phyloP scores from a whole-genome alignment of 1,140 invertebrate genomes.

The Plutomurus gul region DNA sequence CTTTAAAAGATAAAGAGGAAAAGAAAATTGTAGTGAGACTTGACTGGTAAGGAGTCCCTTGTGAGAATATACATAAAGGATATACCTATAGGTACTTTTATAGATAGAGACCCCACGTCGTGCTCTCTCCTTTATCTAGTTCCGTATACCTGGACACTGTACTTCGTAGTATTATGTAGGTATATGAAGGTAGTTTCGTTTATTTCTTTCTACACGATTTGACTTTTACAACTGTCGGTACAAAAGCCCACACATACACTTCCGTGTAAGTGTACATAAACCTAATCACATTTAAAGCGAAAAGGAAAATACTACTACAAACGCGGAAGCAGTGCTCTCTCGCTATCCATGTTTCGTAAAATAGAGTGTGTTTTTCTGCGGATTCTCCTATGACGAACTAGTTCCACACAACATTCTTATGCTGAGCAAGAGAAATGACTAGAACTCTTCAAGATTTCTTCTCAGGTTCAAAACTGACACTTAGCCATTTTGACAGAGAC shows the following conservation, averaged over 20 bases:
- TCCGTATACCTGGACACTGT: neutral
- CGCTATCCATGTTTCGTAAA: too few species aligned
- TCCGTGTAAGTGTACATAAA: conserved; percentile 8
- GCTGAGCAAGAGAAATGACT: too few species aligned
- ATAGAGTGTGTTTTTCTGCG: too few species aligned
- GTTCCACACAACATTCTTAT: too few species aligned
- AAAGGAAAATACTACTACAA: neutral
- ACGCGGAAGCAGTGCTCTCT: too few species aligned
- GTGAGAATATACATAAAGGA: conserved; percentile 1
- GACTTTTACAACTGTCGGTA: too few species aligned
- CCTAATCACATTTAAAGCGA: conserved; percentile 11
- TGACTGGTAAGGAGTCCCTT: conserved; percentile 25
- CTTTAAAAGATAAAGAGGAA: conserved; percentile 30
- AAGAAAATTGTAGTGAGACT: conserved; percentile 27
- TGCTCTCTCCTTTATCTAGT: neutral
- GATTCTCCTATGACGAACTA: too few species aligned
- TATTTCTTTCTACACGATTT: too few species aligned
- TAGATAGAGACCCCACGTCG: too few species aligned
- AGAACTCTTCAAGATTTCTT: conserved; percentile 17
- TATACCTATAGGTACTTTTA: too few species aligned
- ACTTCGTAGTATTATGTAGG: too few species aligned
- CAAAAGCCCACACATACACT: too few species aligned
- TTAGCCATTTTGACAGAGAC: conserved; percentile 17
- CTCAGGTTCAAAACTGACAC: conserved; percentile 20
- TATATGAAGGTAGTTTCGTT: neutral